phyloP scores from a whole-genome alignment of 2,888 invertebrate species.

The Saturnia pavonia region DNA sequence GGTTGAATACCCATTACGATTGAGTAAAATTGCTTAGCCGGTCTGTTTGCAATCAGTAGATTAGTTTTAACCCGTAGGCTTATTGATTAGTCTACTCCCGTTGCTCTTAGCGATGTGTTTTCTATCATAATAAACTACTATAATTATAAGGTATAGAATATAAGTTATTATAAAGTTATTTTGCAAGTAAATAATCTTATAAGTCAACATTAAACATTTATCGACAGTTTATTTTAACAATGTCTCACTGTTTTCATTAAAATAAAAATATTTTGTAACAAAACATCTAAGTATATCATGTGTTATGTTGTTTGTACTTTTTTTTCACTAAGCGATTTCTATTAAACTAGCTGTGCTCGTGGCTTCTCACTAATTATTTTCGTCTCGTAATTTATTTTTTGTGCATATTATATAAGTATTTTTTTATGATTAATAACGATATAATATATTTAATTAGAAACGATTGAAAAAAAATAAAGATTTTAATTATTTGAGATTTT shows the following conservation, averaged over 20 bases:
- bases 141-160: slow-evolving; percentile 13
- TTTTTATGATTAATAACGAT: too few species aligned
- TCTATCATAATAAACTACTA: slow-evolving; percentile 7
- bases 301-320: too few species aligned
- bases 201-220: not conserved
- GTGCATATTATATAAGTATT: too few species aligned
- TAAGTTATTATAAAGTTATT: not conserved
- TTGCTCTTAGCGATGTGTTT: slow-evolving; percentile 29
- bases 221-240: not conserved
- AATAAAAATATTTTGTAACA: not conserved
- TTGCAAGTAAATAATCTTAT: not conserved
- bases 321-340: too few species aligned
- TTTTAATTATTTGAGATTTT: too few species aligned
- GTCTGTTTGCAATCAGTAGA: slow-evolving; percentile 71
- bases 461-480: too few species aligned
- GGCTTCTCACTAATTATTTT: too few species aligned
- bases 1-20: slow-evolving; percentile 72
- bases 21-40: slow-evolving; percentile 57
- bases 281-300: too few species aligned
- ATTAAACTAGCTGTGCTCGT: too few species aligned
- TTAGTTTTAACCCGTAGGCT: slow-evolving; percentile 52
- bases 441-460: too few species aligned
- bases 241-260: not conserved
- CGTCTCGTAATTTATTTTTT: too few species aligned
- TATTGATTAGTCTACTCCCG: slow-evolving; percentile 61